phyloP scores from a whole-genome alignment of 2,888 invertebrate genomes.

The Calephelis perditalis region DNA sequence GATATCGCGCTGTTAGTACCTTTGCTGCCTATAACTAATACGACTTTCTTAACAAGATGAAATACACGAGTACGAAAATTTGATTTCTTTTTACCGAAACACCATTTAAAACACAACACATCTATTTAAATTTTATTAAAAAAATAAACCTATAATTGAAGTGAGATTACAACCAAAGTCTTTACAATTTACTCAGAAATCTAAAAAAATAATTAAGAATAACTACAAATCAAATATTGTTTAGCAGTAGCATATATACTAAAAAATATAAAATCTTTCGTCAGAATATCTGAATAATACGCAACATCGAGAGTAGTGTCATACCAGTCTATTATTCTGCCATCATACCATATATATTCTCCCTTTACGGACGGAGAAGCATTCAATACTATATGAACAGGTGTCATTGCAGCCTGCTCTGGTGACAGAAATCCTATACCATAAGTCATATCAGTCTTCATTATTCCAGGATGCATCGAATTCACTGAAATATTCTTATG shows the following conservation, averaged over 20 bases:
- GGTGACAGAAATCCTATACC: constrained; percentile 76
- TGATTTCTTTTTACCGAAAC: no score
- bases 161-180: no score
- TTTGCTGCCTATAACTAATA: no score
- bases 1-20: no score
- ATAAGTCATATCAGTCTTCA: constrained; percentile 86
- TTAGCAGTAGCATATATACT: background rate
- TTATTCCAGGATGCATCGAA: constrained; percentile 85
- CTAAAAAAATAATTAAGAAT: no score
- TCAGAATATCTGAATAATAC: background rate
- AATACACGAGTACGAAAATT: no score
- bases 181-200: no score
- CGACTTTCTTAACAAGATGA: no score
- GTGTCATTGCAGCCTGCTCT: constrained; percentile 76
- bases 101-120: no score
- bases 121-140: no score
- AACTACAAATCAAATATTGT: no score
- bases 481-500: constrained; percentile 79
- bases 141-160: no score
- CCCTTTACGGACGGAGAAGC: constrained; percentile 68
- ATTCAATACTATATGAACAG: constrained; percentile 73
- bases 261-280: background rate
- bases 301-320: constrained; percentile 19
- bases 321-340: constrained; percentile 66
- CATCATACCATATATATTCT: constrained; percentile 73